Conservation (phyloP, 2,888 invertebrate species). For the Biston betularia region DNA sequence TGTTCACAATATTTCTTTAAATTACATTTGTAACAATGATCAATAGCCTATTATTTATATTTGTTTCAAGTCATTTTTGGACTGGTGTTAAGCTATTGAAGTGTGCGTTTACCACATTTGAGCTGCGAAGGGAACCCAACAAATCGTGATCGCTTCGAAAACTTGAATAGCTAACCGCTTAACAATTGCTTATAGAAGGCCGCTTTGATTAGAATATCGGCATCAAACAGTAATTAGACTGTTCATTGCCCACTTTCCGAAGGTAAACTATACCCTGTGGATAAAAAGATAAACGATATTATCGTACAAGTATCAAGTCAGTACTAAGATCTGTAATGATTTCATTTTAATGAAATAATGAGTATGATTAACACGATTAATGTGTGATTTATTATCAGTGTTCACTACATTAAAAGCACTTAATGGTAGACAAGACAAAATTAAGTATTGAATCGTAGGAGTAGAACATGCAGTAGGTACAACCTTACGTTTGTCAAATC, state of each 20-base stretch:
- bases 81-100: neutral
- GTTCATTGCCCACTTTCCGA: constrained; percentile 17
- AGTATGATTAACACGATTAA: constrained; percentile 2
- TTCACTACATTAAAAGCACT: neutral
- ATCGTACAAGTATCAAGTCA: constrained; percentile 1
- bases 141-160: constrained; percentile 40
- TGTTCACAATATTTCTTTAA: no score
- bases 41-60: neutral
- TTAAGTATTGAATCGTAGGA: neutral
- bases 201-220: constrained; percentile 27
- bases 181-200: constrained; percentile 33
- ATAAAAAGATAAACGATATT: constrained; percentile 21
- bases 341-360: constrained; percentile 2
- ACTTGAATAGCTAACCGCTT: constrained; percentile 27
- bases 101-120: constrained; percentile 1
- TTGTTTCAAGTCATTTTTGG: neutral
- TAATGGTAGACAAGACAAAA: neutral
- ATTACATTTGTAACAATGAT: no score
- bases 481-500: no score
- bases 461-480: no score
- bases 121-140: constrained; percentile 34
- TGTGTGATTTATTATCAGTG: neutral
- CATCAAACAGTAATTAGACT: constrained; percentile 18
- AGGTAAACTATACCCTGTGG: constrained; percentile 24
- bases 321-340: neutral